phyloP scores from a whole-genome alignment of 2,797 vertebrate genomes.

The Chaunax sp. region DNA sequence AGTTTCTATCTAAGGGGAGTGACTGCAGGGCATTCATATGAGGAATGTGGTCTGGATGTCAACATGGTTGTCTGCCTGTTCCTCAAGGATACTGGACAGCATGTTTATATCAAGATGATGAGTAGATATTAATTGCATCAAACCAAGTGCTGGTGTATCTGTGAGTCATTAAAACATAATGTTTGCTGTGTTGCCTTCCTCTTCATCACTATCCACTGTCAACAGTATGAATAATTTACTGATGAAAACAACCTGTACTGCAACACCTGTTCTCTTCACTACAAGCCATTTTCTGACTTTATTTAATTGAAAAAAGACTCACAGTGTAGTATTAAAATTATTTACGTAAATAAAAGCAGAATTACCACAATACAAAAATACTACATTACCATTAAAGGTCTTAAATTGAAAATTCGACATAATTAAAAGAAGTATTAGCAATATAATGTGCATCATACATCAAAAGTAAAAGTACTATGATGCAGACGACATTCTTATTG shows the following conservation, averaged over 20 bases:
- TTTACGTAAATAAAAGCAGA: neutral
- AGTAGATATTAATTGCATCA: neutral
- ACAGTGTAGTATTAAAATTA: neutral
- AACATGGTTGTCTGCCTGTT: slow-evolving; percentile 2
- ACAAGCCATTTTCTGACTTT: slow-evolving; percentile 1
- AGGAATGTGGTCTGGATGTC: slow-evolving; percentile 60
- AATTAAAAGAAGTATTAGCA: too few species aligned
- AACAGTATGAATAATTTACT: slow-evolving; percentile 64
- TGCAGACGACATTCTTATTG: too few species aligned
- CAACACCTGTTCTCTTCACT: neutral
- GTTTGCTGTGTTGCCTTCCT: slow-evolving; percentile 36
- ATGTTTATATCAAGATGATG: neutral
- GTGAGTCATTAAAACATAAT: slow-evolving; percentile 46
- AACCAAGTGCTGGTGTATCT: neutral
- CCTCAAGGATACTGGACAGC: slow-evolving; percentile 2
- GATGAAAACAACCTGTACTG: neutral
- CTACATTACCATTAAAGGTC: neutral
- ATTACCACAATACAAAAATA: neutral
- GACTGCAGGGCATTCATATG: slow-evolving; percentile 47
- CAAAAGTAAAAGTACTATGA: too few species aligned
- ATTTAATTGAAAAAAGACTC: too few species aligned
- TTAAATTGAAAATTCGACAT: too few species aligned
- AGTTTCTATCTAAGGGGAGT: slow-evolving; percentile 67
- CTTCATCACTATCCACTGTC: slow-evolving; percentile 48
- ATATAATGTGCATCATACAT: too few species aligned